Percentiles rank a stretch among this genome's conserved stretches.
These are phyloP conservation scores for Portevinia maculata DNA, from an alignment of 2,888 invertebrate species.

Conservation along the genomic window DNA sequence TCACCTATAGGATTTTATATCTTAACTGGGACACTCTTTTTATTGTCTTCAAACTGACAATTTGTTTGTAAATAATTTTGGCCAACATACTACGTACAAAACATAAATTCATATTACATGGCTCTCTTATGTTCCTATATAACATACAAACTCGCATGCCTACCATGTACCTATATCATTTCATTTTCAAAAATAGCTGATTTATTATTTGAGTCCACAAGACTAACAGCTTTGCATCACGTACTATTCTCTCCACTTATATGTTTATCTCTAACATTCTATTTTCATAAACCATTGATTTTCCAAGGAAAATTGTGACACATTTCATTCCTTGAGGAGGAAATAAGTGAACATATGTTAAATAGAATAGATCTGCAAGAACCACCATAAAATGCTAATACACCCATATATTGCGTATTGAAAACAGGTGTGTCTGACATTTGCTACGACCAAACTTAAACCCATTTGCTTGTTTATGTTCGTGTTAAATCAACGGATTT, in stretches of 20 bases:
- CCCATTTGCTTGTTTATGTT: constrained; percentile 52
- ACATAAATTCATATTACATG: too few relatives aligned
- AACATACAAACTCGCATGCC: constrained; percentile 10
- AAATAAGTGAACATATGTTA: constrained; percentile 5
- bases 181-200: constrained; percentile 43
- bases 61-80: constrained; percentile 49
- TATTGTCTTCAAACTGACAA: constrained; percentile 1
- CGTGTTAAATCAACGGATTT: constrained; percentile 55
- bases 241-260: constrained; percentile 11
- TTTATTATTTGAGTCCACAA: constrained; percentile 64
- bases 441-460: constrained; percentile 38
- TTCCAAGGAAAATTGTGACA: constrained; percentile 49
- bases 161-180: too few relatives aligned
- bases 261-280: constrained; percentile 33
- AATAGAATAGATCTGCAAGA: background rate
- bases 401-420: constrained; percentile 51
- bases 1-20: too few relatives aligned
- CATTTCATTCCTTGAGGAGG: constrained; percentile 33
- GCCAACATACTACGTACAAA: too few relatives aligned
- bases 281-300: constrained; percentile 56
- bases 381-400: constrained; percentile 21
- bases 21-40: background rate
- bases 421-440: constrained; percentile 58
- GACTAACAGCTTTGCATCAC: constrained; percentile 16
- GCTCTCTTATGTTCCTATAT: constrained; percentile 28